Evolutionary conservation across 2,797 vertebrate species (phyloP).

Genomic region (Phrynocephalus guinanensis): DNA sequence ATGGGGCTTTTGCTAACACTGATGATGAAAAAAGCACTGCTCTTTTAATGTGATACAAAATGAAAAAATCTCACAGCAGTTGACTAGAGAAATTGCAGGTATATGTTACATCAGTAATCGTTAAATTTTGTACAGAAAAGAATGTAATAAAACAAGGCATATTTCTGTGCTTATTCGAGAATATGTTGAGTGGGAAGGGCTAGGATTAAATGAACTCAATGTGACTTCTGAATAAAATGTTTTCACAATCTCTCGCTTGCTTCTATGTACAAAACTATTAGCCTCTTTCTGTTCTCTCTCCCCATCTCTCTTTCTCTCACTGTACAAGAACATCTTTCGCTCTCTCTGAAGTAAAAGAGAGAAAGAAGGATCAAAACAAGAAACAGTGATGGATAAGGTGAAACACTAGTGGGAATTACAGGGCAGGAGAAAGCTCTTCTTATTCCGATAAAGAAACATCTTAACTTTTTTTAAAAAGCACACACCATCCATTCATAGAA

Average conservation of each 20-base stretch:
- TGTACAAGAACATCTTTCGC: background rate
- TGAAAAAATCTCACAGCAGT: no score
- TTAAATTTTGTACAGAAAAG: background rate
- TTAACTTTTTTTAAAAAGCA: background rate
- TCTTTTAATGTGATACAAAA: no score
- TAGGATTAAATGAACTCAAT: background rate
- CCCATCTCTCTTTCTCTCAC: no score
- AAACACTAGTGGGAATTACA: background rate
- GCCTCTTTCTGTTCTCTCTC: no score
- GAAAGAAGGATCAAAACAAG: background rate
- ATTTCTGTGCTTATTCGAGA: background rate
- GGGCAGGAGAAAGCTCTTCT: background rate
- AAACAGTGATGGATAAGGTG: background rate
- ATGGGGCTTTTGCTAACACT: no score
- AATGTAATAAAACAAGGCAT: background rate
- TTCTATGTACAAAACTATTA: no score
- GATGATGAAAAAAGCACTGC: no score
- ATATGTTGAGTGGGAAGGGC: background rate
- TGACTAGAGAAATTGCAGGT: no score
- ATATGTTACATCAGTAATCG: background rate
- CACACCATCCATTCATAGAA: background rate
- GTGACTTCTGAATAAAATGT: background rate
- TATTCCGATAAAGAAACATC: background rate
- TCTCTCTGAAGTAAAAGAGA: background rate
- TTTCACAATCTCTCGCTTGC: background rate